Conservation (phyloP, 2,797 vertebrate genomes). For the Mus spretus region DNA sequence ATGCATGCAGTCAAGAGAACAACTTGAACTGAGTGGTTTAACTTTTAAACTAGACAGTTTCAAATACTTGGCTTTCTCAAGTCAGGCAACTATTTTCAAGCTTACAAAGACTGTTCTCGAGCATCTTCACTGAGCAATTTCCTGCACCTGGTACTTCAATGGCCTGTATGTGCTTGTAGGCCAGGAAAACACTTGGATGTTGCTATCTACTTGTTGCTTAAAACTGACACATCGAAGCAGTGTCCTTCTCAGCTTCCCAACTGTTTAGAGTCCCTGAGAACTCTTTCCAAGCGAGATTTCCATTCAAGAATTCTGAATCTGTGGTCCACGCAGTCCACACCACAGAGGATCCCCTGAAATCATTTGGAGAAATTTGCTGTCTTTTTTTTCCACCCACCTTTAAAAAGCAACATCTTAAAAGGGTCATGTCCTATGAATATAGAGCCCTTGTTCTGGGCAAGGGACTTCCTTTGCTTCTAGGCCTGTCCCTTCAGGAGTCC, state of each 20-base stretch:
- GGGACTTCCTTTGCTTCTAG: neutral
- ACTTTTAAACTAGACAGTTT: constrained; percentile 9
- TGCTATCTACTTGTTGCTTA: neutral
- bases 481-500: neutral
- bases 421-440: neutral
- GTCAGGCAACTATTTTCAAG: neutral
- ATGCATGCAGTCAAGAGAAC: neutral
- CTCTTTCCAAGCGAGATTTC: neutral
- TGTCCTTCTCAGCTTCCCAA: neutral
- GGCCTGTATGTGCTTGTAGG: neutral
- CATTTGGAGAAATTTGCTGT: neutral
- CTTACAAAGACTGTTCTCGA: neutral
- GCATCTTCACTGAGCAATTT: neutral
- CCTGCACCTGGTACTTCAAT: neutral
- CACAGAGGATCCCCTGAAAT: neutral
- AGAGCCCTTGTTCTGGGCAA: neutral
- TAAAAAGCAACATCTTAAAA: neutral
- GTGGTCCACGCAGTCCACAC: neutral
- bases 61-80: neutral
- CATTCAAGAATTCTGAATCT: neutral
- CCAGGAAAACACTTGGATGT: neutral
- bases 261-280: neutral
- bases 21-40: neutral
- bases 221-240: neutral
- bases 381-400: neutral